These are phyloP conservation scores for Phenganax marumi DNA, from an alignment of 92 coral and sea anemone genomes.

Conservation along the genomic window DNA sequence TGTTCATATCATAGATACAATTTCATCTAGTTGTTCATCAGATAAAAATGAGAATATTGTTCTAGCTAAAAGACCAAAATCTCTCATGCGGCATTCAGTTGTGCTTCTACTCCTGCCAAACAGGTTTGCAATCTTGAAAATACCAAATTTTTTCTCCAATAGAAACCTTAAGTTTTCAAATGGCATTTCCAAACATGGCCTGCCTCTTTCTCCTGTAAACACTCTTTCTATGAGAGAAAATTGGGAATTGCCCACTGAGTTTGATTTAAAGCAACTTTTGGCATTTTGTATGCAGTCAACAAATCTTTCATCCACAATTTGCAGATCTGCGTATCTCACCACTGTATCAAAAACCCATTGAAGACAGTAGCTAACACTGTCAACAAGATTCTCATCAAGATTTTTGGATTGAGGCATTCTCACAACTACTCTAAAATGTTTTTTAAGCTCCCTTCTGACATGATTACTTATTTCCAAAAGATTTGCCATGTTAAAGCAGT, in stretches of 20 bases:
- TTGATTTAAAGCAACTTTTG: slow-evolving; percentile 34
- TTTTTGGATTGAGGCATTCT: slow-evolving; percentile 18
- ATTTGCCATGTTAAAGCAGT: too few species aligned
- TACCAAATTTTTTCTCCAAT: slow-evolving; percentile 39
- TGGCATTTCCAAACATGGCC: slow-evolving; percentile 50
- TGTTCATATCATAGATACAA: slow-evolving; percentile 24
- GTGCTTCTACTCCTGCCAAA: slow-evolving; percentile 49
- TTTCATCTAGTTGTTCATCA: slow-evolving; percentile 44
- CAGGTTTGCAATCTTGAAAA: slow-evolving; percentile 44
- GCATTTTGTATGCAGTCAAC: slow-evolving; percentile 41
- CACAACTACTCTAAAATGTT: slow-evolving; percentile 17
- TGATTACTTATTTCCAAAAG: too few species aligned
- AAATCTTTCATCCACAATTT: slow-evolving; percentile 38
- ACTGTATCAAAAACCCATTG: slow-evolving; percentile 43
- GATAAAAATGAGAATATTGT: slow-evolving; percentile 35
- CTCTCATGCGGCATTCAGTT: slow-evolving; percentile 47
- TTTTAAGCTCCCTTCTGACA: slow-evolving; percentile 18
- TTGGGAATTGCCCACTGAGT: slow-evolving; percentile 2
- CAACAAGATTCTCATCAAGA: slow-evolving; percentile 22
- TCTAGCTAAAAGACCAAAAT: slow-evolving; percentile 43
- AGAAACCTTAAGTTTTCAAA: slow-evolving; percentile 44
- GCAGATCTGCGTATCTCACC: slow-evolving; percentile 42
- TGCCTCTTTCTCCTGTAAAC: slow-evolving; percentile 49
- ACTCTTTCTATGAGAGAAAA: slow-evolving; percentile 16
- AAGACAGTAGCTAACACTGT: slow-evolving; percentile 12